phyloP scores from a whole-genome alignment of 2,797 vertebrate genomes.

The Sebastes reedi region DNA sequence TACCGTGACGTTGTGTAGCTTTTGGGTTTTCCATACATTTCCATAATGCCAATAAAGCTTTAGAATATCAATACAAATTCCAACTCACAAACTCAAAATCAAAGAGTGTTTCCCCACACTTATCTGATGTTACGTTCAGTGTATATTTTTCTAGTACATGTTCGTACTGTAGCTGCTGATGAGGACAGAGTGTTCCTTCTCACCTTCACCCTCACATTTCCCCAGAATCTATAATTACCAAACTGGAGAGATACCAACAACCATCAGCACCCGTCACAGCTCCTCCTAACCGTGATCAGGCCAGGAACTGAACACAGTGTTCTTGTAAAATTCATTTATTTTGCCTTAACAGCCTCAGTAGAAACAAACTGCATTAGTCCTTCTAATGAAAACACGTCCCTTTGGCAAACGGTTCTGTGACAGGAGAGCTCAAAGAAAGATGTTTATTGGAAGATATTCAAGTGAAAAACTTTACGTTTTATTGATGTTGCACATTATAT shows the following conservation, averaged over 20 bases:
- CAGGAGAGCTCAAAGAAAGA: not conserved
- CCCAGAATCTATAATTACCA: constrained; percentile 26
- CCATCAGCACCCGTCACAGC: not conserved
- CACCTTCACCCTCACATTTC: constrained; percentile 10
- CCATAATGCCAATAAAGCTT: constrained; percentile 29
- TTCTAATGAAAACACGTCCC: constrained; percentile 11
- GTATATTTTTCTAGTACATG: not conserved
- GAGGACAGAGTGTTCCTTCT: constrained; percentile 27
- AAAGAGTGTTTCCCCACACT: not conserved
- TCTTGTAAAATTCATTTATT: constrained; percentile 33
- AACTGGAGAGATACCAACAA: constrained; percentile 23
- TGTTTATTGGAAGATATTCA: not conserved
- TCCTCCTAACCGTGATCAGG: constrained; percentile 2
- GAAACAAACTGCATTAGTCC: constrained; percentile 19
- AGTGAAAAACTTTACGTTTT: not conserved
- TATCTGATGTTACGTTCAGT: not conserved
- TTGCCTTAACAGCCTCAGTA: constrained; percentile 6
- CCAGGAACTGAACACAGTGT: constrained; percentile 20
- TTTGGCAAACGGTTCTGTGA: constrained; percentile 1
- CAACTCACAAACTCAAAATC: not conserved
- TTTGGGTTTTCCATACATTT: constrained; percentile 46
- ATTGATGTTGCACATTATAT: not conserved
- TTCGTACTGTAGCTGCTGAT: not conserved
- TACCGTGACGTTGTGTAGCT: constrained; percentile 8
- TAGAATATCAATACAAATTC: not conserved